A percentile compares a stretch with the other conserved stretches of the same genome.
These are phyloP conservation scores for Spodoptera litura DNA, from an alignment of 1,140 invertebrate genomes.

Conservation along the genomic window DNA sequence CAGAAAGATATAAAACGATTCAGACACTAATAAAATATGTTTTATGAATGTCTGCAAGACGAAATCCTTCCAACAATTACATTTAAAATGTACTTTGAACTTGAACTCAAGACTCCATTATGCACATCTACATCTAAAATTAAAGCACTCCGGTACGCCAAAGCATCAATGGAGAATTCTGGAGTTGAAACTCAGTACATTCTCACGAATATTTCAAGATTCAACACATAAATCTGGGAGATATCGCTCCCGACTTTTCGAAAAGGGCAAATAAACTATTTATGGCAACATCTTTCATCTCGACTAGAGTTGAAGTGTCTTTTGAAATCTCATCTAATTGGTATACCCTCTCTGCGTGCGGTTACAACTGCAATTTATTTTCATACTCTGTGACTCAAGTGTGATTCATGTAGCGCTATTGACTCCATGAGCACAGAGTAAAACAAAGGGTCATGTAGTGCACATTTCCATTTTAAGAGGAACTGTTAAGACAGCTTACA, in stretches of 20 bases:
- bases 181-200: constrained; percentile 17
- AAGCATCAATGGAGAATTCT: constrained; percentile 18
- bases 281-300: constrained; percentile 23
- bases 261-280: constrained; percentile 25
- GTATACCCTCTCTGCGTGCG: constrained; percentile 46
- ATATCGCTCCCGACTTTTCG: constrained; percentile 12
- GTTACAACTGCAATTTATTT: constrained; percentile 52
- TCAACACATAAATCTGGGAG: constrained; percentile 24
- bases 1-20: neutral
- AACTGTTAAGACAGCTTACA: constrained; percentile 47
- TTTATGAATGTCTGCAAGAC: too few relatives aligned
- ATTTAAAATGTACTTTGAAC: constrained; percentile 14
- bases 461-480: constrained; percentile 48
- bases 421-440: constrained; percentile 47
- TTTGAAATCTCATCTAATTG: constrained; percentile 54
- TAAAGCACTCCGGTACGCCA: constrained; percentile 4
- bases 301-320: constrained; percentile 29
- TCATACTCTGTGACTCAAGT: constrained; percentile 49
- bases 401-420: constrained; percentile 56
- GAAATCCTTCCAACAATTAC: neutral
- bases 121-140: constrained; percentile 21
- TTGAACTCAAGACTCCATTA: constrained; percentile 13
- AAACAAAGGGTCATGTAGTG: constrained; percentile 51
- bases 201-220: constrained; percentile 21
- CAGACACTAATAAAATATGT: neutral